These are phyloP conservation scores for Ischnus inquisitorius DNA, from an alignment of 2,888 invertebrate species.

Conservation along the genomic window DNA sequence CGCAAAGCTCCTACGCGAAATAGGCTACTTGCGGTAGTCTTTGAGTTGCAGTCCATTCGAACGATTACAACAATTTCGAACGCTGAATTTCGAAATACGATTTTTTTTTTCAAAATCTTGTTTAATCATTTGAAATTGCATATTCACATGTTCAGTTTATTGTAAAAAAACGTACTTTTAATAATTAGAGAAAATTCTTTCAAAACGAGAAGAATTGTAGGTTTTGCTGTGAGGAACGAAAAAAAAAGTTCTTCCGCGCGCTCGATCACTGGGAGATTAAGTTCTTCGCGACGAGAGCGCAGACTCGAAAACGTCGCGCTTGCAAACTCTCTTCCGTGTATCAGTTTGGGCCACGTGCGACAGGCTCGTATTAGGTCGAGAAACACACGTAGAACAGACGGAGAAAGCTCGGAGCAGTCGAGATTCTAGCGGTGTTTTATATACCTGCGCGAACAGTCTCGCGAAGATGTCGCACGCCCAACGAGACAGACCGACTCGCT, in stretches of 20 bases:
- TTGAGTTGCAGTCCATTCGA: too few species aligned
- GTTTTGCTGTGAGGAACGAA: too few species aligned
- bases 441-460: neutral
- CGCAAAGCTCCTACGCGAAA: too few species aligned
- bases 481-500: neutral
- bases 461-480: neutral
- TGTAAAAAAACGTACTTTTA: too few species aligned
- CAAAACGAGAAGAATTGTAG: too few species aligned
- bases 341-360: neutral
- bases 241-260: slow-evolving; percentile 7
- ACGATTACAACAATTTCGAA: too few species aligned
- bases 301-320: neutral
- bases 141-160: too few species aligned
- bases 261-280: slow-evolving; percentile 41
- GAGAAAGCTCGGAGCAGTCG: neutral
- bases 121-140: too few species aligned
- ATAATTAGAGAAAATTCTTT: too few species aligned
- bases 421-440: slow-evolving; percentile 14
- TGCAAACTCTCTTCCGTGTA: neutral
- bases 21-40: too few species aligned
- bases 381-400: neutral
- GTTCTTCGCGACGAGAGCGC: slow-evolving; percentile 1
- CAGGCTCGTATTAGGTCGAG: neutral
- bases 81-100: too few species aligned
- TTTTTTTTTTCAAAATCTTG: too few species aligned